phyloP scores from a whole-genome alignment of 2,113 vertebrate species.

The Perognathus longimembris region DNA sequence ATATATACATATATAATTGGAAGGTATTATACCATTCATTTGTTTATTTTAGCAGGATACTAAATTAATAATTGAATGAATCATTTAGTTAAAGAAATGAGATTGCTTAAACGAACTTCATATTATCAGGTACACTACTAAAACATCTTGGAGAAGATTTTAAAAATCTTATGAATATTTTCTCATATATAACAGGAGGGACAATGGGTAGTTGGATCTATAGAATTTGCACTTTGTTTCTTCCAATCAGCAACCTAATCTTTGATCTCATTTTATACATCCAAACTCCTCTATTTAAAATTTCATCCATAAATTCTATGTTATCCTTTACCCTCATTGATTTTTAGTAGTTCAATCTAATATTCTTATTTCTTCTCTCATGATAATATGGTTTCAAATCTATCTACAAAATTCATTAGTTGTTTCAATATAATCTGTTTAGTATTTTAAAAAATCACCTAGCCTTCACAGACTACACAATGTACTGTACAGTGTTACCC shows the following conservation, averaged over 20 bases:
- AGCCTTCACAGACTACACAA: neutral
- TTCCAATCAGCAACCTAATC: neutral
- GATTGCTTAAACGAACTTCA: neutral
- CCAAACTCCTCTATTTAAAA: neutral
- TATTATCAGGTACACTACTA: neutral
- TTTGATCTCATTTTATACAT: neutral
- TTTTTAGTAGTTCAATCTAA: neutral
- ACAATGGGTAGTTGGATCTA: neutral
- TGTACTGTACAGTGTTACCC: neutral
- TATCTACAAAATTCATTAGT: neutral
- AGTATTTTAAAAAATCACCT: neutral
- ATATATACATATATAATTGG: neutral
- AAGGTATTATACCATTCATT: neutral
- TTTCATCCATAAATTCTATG: neutral
- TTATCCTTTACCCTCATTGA: neutral
- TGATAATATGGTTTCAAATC: neutral
- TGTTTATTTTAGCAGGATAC: neutral
- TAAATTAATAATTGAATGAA: neutral
- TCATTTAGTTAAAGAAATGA: neutral
- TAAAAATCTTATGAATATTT: neutral
- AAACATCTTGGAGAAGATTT: neutral
- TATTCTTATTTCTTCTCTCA: neutral
- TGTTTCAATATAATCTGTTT: conserved; percentile 2
- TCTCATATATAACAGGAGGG: rapidly evolving
- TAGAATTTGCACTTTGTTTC: neutral